A percentile compares a stretch with the other conserved stretches of the same genome.
Evolutionary conservation across 2,797 vertebrate species (phyloP).

Genomic region (Monodelphis domestica): DNA sequence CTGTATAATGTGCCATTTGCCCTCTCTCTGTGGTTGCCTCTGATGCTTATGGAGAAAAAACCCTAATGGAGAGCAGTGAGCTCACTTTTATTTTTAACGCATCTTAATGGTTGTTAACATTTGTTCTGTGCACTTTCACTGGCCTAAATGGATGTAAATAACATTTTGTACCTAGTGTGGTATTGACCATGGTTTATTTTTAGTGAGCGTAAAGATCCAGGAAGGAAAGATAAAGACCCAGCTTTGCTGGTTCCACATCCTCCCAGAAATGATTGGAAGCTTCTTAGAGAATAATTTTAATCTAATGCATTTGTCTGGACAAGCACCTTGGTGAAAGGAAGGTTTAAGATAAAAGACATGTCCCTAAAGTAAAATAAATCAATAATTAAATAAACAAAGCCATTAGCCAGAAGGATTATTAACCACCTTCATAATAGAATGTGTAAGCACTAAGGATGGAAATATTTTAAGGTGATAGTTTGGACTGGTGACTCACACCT

Average conservation of each 20-base stretch:
- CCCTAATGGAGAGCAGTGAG: constrained; percentile 54
- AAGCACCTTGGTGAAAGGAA: constrained; percentile 68
- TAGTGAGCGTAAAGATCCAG: constrained; percentile 76
- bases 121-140: constrained; percentile 67
- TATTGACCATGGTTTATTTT: constrained; percentile 84
- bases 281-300: constrained; percentile 79
- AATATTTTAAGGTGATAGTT: neutral
- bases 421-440: constrained; percentile 44
- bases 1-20: neutral
- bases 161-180: constrained; percentile 57
- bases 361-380: constrained; percentile 71
- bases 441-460: neutral
- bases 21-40: constrained; percentile 39
- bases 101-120: constrained; percentile 74
- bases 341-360: constrained; percentile 52
- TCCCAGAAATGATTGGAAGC: constrained; percentile 54
- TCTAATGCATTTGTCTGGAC: constrained; percentile 76
- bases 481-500: neutral
- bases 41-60: constrained; percentile 54
- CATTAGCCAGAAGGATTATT: constrained; percentile 31
- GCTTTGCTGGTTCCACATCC: constrained; percentile 71
- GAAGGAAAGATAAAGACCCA: constrained; percentile 68
- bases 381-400: constrained; percentile 76
- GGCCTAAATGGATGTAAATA: constrained; percentile 75
- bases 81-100: constrained; percentile 76